Conservation (phyloP, 2,888 invertebrate genomes). For the Synergus laeviventris region DNA sequence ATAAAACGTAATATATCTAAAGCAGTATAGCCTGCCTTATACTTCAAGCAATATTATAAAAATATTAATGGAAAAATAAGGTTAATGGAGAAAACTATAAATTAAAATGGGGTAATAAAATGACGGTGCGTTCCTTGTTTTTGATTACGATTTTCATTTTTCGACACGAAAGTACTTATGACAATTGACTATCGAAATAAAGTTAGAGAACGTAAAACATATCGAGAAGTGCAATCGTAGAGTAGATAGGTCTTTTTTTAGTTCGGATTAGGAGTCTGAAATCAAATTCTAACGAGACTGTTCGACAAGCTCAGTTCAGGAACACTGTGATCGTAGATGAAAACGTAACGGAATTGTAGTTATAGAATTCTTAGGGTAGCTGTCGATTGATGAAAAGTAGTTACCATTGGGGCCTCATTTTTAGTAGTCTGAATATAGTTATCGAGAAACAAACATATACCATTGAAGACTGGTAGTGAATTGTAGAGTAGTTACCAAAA, state of each 20-base stretch:
- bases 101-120: neutral
- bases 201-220: constrained; percentile 48
- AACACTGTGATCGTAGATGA: constrained; percentile 74
- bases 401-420: constrained; percentile 71
- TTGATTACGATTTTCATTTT: neutral
- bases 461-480: constrained; percentile 72
- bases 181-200: constrained; percentile 24
- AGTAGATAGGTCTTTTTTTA: constrained; percentile 42
- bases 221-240: constrained; percentile 61
- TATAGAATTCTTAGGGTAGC: constrained; percentile 52
- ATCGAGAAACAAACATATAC: constrained; percentile 57
- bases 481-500: constrained; percentile 63
- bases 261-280: constrained; percentile 52
- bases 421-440: constrained; percentile 58
- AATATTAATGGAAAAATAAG: neutral
- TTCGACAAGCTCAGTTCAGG: constrained; percentile 68
- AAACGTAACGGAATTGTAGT: constrained; percentile 42
- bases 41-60: neutral
- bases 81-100: neutral
- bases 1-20: too few species aligned
- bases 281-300: constrained; percentile 64
- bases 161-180: constrained; percentile 23
- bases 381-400: constrained; percentile 55
- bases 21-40: neutral
- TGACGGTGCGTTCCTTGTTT: neutral